phyloP scores from a whole-genome alignment of 2,888 invertebrate genomes.

The Resseliella maxima region DNA sequence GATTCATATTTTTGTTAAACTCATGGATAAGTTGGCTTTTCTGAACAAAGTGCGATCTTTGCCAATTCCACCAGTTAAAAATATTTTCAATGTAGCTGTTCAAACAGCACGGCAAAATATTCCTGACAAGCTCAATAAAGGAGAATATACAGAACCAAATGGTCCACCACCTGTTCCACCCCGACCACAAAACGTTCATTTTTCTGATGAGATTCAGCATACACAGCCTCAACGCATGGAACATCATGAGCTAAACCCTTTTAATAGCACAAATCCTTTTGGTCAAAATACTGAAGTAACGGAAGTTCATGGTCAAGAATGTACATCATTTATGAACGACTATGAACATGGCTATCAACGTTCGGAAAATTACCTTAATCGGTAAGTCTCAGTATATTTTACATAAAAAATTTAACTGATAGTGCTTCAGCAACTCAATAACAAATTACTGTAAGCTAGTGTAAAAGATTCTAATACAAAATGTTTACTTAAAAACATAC shows the following conservation, averaged over 20 bases:
- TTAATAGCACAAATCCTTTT: conserved; percentile 65
- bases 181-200: conserved; percentile 69
- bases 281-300: conserved; percentile 60
- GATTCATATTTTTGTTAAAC: background rate
- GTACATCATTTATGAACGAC: conserved; percentile 66
- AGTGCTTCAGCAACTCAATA: too few relatives aligned
- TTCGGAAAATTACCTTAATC: conserved; percentile 62
- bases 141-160: conserved; percentile 67
- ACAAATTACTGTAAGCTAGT: too few relatives aligned
- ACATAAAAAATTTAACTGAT: background rate
- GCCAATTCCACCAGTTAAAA: conserved; percentile 80
- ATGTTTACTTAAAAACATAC: too few relatives aligned
- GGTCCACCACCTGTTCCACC: conserved; percentile 63
- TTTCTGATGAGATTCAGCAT: conserved; percentile 66
- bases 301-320: conserved; percentile 62
- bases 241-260: conserved; percentile 66
- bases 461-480: too few relatives aligned
- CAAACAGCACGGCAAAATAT: conserved; percentile 83
- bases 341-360: conserved; percentile 67
- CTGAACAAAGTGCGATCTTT: conserved; percentile 72
- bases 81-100: conserved; percentile 84
- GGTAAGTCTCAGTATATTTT: conserved; percentile 61
- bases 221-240: conserved; percentile 59
- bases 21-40: conserved; percentile 70
- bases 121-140: conserved; percentile 74